These are phyloP conservation scores for Nomia melanderi DNA, from an alignment of 1,140 invertebrate species.

Conservation along the genomic window DNA sequence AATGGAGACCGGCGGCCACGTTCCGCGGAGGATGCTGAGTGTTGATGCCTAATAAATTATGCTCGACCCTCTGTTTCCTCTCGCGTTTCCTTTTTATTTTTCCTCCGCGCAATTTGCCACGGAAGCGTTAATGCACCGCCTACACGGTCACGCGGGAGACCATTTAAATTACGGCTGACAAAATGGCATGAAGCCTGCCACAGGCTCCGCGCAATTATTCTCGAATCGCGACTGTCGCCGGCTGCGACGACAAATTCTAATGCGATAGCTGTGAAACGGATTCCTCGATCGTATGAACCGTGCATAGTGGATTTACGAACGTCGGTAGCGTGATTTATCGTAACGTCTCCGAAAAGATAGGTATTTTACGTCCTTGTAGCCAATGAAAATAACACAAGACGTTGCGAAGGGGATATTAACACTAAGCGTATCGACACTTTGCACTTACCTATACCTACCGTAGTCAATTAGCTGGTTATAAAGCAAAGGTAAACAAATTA, in stretches of 20 bases:
- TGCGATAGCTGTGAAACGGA: neutral
- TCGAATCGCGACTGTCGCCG: neutral
- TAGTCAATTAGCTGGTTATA: too few species aligned
- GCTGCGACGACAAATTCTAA: neutral
- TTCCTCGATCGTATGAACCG: neutral
- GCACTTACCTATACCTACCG: too few species aligned
- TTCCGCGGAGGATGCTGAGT: neutral
- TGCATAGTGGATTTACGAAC: too few species aligned
- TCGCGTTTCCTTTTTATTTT: neutral
- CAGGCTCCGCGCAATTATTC: conserved; percentile 34
- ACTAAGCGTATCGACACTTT: too few species aligned
- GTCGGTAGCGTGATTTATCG: too few species aligned
- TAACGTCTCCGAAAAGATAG: too few species aligned
- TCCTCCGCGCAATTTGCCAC: conserved; percentile 40
- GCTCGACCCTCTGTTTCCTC: neutral
- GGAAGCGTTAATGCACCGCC: conserved; percentile 46
- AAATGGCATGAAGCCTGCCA: conserved; percentile 29
- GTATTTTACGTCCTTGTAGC: too few species aligned
- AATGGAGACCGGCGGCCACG: too few species aligned
- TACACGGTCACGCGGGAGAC: conserved; percentile 21
- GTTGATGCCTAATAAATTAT: conserved; percentile 26
- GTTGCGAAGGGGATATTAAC: too few species aligned
- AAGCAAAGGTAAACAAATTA: too few species aligned
- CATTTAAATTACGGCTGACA: conserved; percentile 35
- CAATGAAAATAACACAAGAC: too few species aligned